phyloP scores from a whole-genome alignment of 2,888 invertebrate genomes.

The Eurytoma adleriae region DNA sequence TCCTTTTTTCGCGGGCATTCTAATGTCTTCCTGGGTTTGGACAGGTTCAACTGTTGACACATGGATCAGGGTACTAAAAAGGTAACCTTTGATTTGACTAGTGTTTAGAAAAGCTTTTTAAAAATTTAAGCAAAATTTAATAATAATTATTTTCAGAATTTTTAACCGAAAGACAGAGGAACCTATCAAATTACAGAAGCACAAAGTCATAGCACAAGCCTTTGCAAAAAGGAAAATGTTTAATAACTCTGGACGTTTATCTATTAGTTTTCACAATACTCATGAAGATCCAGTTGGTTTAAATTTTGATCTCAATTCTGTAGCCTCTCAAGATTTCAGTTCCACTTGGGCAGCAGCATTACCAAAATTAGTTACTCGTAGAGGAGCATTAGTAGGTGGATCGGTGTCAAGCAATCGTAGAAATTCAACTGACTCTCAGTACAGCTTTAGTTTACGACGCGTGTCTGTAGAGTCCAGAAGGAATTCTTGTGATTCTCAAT shows the following conservation, averaged over 20 bases:
- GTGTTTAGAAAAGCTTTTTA: background rate
- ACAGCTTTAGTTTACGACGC: constrained; percentile 87
- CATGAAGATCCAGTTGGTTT: constrained; percentile 94
- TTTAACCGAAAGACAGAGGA: constrained; percentile 83
- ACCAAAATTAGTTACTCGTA: constrained; percentile 89
- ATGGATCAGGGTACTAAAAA: constrained; percentile 90
- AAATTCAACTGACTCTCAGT: constrained; percentile 80
- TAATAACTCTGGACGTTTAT: constrained; percentile 89
- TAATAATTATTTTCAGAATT: constrained; percentile 77
- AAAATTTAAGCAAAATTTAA: constrained; percentile 12
- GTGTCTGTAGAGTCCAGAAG: constrained; percentile 91
- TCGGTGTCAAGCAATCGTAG: constrained; percentile 78
- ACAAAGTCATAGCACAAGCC: constrained; percentile 93
- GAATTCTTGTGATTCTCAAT: constrained; percentile 92
- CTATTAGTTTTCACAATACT: constrained; percentile 90
- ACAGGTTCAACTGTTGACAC: constrained; percentile 89
- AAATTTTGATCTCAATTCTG: constrained; percentile 84
- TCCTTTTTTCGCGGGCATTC: constrained; percentile 89
- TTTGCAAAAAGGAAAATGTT: constrained; percentile 92
- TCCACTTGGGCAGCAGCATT: constrained; percentile 95
- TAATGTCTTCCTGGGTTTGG: constrained; percentile 97
- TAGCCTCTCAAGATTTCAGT: constrained; percentile 89
- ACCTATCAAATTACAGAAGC: constrained; percentile 87
- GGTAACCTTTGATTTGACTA: constrained; percentile 77
- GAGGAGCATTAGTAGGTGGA: constrained; percentile 87